A percentile compares a stretch with the other conserved stretches of the same genome.
phyloP scores from a whole-genome alignment of 2,113 vertebrate genomes.

The Phyllopteryx taeniolatus region DNA sequence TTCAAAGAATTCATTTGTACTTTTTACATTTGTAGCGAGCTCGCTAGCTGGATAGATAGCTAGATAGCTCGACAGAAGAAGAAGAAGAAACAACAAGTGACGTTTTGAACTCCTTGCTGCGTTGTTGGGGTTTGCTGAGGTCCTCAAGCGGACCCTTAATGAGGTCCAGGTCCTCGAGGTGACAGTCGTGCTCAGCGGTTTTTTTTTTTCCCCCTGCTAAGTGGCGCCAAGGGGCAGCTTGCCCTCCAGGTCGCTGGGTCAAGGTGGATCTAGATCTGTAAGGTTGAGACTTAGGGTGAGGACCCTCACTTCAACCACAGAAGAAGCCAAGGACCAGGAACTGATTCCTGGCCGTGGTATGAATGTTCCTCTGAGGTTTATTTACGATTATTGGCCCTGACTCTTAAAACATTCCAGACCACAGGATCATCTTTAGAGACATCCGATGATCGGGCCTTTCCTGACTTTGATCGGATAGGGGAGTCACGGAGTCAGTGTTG shows the following conservation, averaged over 20 bases:
- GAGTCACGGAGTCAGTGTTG: too few relatives aligned
- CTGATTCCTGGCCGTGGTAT: not conserved
- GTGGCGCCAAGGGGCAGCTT: not conserved
- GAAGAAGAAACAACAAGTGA: not conserved
- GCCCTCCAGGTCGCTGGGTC: conserved; percentile 15
- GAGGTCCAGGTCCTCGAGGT: conserved; percentile 16
- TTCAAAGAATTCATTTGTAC: too few relatives aligned
- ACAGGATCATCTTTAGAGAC: too few relatives aligned
- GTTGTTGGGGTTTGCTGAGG: not conserved
- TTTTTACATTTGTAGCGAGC: too few relatives aligned
- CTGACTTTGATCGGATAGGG: too few relatives aligned
- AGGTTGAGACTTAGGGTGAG: conserved; percentile 24
- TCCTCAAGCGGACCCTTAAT: not conserved
- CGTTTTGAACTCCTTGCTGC: not conserved
- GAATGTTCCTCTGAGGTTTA: not conserved
- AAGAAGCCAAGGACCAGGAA: not conserved
- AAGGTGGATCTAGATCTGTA: conserved; percentile 3
- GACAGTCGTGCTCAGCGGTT: conserved; percentile 23
- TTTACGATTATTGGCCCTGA: not conserved
- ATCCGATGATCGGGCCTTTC: too few relatives aligned
- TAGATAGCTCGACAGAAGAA: not conserved
- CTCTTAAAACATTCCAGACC: too few relatives aligned
- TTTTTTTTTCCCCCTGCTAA: not conserved
- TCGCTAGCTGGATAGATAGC: not conserved
- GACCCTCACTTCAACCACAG: conserved; percentile 10